These are phyloP conservation scores for Aphodius granarius DNA, from an alignment of 2,888 invertebrate species.

Conservation along the genomic window DNA sequence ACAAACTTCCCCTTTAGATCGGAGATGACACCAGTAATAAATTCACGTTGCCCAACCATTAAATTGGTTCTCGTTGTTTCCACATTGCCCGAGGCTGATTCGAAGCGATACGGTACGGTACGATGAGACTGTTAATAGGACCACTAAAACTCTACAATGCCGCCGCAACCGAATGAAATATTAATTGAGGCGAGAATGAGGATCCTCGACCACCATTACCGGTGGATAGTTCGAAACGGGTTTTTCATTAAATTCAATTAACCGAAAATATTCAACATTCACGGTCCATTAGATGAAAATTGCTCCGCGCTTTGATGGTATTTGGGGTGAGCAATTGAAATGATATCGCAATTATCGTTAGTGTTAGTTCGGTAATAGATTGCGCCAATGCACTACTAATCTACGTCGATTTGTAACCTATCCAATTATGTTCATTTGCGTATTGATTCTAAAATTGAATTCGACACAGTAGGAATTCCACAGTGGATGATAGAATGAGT, in stretches of 20 bases:
- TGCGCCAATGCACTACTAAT: not conserved
- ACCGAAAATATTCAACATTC: not conserved
- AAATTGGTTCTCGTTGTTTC: constrained; percentile 10
- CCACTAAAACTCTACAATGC: not conserved
- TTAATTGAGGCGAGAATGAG: constrained; percentile 11
- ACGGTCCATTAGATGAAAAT: not conserved
- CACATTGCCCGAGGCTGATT: not conserved
- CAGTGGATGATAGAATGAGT: too few relatives aligned
- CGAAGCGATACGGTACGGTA: not conserved
- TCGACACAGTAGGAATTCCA: not conserved
- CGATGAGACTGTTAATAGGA: not conserved
- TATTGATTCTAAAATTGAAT: too few relatives aligned
- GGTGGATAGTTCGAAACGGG: constrained; percentile 8
- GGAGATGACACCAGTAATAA: constrained; percentile 2
- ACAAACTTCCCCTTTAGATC: not conserved
- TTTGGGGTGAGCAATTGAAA: not conserved
- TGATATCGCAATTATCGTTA: not conserved
- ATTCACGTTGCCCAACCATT: constrained; percentile 2
- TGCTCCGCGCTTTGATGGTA: not conserved
- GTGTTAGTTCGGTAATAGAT: not conserved
- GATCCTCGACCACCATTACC: not conserved
- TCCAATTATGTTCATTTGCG: not conserved
- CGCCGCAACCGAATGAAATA: not conserved
- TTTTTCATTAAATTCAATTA: constrained; percentile 15
- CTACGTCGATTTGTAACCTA: not conserved